A percentile compares a stretch with the other conserved stretches of the same genome.
Evolutionary conservation across 2,797 vertebrate species (phyloP).

Genomic region (Adelosebastes latens): DNA sequence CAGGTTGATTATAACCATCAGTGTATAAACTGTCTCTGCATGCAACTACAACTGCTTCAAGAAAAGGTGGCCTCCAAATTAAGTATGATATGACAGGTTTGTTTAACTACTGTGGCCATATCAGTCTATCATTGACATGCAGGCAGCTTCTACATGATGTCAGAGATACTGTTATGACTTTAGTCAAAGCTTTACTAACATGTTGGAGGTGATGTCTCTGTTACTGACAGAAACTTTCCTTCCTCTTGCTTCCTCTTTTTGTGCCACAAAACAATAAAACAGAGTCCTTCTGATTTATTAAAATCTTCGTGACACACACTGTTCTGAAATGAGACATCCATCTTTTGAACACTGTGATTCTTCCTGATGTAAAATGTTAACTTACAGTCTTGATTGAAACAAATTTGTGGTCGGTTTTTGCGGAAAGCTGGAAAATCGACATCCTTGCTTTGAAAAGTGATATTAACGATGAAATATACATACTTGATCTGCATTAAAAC

Average conservation of each 20-base stretch:
- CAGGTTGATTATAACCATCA: not conserved
- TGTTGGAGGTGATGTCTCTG: too few relatives aligned
- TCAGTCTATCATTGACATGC: not conserved
- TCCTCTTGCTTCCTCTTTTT: not conserved
- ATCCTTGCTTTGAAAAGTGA: not conserved
- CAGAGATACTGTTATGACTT: not conserved
- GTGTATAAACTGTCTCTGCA: not conserved
- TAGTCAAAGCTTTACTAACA: rapidly evolving
- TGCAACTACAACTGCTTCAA: not conserved
- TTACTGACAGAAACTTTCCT: too few relatives aligned
- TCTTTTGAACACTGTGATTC: not conserved
- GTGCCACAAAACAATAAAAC: not conserved
- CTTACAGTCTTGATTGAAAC: not conserved
- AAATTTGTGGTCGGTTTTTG: not conserved
- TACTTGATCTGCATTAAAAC: not conserved
- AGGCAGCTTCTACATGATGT: not conserved
- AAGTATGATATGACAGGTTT: not conserved
- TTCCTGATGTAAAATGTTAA: not conserved
- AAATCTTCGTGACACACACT: not conserved
- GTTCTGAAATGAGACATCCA: not conserved
- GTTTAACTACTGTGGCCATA: not conserved
- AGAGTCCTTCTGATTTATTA: not conserved
- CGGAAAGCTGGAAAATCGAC: not conserved
- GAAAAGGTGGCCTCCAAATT: not conserved
- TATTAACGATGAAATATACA: not conserved